phyloP scores from a whole-genome alignment of 2,888 invertebrate genomes.

The Acrocera orbiculus region DNA sequence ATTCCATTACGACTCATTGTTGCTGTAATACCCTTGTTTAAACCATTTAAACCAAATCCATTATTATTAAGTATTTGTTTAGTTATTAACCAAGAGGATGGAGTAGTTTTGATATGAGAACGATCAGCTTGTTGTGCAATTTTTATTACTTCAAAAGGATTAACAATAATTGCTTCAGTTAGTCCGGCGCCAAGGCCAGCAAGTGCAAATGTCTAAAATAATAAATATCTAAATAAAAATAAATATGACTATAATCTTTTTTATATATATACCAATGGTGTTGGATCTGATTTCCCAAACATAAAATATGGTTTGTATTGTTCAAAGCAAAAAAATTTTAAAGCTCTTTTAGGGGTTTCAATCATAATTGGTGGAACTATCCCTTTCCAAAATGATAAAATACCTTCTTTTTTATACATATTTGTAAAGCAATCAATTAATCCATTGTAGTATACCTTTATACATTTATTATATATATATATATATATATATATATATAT shows the following conservation, averaged over 20 bases:
- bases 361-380: slow-evolving; percentile 83
- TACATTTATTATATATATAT: too few species aligned
- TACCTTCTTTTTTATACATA: slow-evolving; percentile 74
- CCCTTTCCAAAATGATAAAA: slow-evolving; percentile 80
- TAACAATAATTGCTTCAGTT: slow-evolving; percentile 81
- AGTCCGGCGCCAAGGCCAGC: slow-evolving; percentile 79
- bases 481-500: too few species aligned
- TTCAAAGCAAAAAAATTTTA: slow-evolving; percentile 89
- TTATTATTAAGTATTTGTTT: slow-evolving; percentile 54
- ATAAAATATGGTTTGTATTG: slow-evolving; percentile 75
- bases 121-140: slow-evolving; percentile 70
- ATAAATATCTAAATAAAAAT: slow-evolving; percentile 7
- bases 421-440: slow-evolving; percentile 74
- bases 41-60: slow-evolving; percentile 62
- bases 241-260: slow-evolving; percentile 1
- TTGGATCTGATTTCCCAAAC: slow-evolving; percentile 56
- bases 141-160: slow-evolving; percentile 93
- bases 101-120: slow-evolving; percentile 39
- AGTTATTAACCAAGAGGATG: slow-evolving; percentile 65
- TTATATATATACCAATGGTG: slow-evolving; percentile 48
- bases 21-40: slow-evolving; percentile 76
- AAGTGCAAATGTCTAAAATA: slow-evolving; percentile 64
- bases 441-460: slow-evolving; percentile 46
- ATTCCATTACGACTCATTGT: slow-evolving; percentile 78
- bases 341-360: slow-evolving; percentile 87